These are phyloP conservation scores for Nyctalus aviator DNA, from an alignment of 2,797 vertebrate species.

Conservation along the genomic window DNA sequence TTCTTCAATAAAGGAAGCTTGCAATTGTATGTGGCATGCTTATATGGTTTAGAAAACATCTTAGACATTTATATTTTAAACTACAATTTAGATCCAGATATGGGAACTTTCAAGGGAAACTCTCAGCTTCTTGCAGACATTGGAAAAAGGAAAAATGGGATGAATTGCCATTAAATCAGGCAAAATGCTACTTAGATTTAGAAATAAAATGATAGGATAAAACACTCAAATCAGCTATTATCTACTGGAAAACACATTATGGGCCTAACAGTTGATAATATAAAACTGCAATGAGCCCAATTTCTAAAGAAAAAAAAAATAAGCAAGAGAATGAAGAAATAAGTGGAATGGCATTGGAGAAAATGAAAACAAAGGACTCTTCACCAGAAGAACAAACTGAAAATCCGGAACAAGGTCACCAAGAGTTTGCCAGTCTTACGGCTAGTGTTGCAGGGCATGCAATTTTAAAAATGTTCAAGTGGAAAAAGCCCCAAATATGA, in stretches of 20 bases:
- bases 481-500: slow-evolving; percentile 5
- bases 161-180: slow-evolving; percentile 46
- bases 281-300: slow-evolving; percentile 40
- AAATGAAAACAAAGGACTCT: slow-evolving; percentile 88
- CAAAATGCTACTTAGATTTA: slow-evolving; percentile 65
- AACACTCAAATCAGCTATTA: slow-evolving; percentile 5
- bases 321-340: slow-evolving; percentile 78
- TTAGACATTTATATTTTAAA: slow-evolving; percentile 61
- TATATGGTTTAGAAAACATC: slow-evolving; percentile 56
- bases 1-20: slow-evolving; percentile 45
- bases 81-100: slow-evolving; percentile 50
- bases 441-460: slow-evolving; percentile 76
- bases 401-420: slow-evolving; percentile 84
- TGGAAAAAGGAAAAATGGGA: slow-evolving; percentile 64
- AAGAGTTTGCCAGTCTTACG: slow-evolving; percentile 57
- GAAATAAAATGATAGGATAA: slow-evolving; percentile 74
- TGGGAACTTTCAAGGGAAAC: slow-evolving; percentile 46
- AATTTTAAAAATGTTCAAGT: slow-evolving; percentile 50
- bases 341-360: slow-evolving; percentile 81
- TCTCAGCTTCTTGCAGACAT: slow-evolving; percentile 59
- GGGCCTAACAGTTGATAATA: slow-evolving; percentile 49
- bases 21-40: slow-evolving; percentile 1
- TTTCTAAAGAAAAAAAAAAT: slow-evolving; percentile 43
- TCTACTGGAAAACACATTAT: slow-evolving; percentile 72
- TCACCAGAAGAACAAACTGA: slow-evolving; percentile 91